phyloP scores from a whole-genome alignment of 2,797 vertebrate species.

The Synanceia verrucosa region DNA sequence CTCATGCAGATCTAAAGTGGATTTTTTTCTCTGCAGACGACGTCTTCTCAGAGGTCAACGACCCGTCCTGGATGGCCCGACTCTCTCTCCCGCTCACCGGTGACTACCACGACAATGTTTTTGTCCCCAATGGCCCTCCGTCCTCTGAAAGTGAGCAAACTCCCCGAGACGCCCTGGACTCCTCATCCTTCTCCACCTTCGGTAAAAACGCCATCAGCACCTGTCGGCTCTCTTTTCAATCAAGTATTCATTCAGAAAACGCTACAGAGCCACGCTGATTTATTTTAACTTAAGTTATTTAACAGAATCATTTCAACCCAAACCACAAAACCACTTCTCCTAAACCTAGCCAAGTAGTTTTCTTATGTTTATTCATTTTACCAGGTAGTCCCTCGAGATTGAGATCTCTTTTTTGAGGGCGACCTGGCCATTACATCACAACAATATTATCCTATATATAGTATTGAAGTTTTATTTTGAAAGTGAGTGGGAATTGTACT shows the following conservation, averaged over 20 bases:
- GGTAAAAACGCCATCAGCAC: conserved; percentile 68
- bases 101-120: conserved; percentile 93
- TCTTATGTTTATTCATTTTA: no score
- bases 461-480: no score
- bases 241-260: neutral
- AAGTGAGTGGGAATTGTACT: no score
- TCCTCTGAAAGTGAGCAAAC: conserved; percentile 65
- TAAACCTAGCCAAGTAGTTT: no score
- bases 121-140: conserved; percentile 77
- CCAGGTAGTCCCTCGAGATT: no score
- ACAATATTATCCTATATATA: no score
- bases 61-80: conserved; percentile 89
- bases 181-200: conserved; percentile 92
- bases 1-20: neutral
- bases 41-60: conserved; percentile 75
- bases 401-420: no score
- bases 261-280: no score
- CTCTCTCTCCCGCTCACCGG: conserved; percentile 87
- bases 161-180: conserved; percentile 63
- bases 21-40: conserved; percentile 66
- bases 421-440: no score
- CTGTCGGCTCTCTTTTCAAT: neutral
- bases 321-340: no score
- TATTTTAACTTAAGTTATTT: no score
- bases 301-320: no score